Base-by-base conservation (phyloP, 1,140 invertebrate species). In the Colletes latitarsis region DNA sequence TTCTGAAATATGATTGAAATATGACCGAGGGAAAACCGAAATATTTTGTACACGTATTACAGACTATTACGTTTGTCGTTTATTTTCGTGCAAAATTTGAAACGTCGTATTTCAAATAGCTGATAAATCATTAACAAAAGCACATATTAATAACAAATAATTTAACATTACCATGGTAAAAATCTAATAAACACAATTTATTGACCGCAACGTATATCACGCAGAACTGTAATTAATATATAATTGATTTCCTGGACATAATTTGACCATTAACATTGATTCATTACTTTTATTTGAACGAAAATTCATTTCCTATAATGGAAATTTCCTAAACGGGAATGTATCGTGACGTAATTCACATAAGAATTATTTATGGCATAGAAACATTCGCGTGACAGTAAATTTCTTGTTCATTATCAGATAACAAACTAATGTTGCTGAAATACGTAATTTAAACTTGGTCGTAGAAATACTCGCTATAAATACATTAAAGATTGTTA, bases 281-380 rank as follows among this genome's bases (percentile, higher is more conserved):
- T 41, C 17, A 15, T 41, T 12, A 12, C 10, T 49, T 49, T 49
- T 12, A 49, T 10, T 3, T 0, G 8, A 49, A 49, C 49, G 10
- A 49, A 49, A 49, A 49, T 49, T 55, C 53, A 55, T 55, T n/a
- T 17, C 53, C 15, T n/a, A 55, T 4, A 55, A 15, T 55, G 30
- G 30, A 30, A 30, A 30, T 30, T 30, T 30, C 30, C 30, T 10
- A 0, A 6, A 17, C 41, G 30, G 41, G 41, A 41, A 63, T 63
- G 15, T 15, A 63, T 41, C 21, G 60, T 8, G 6, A 63, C 9
- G 9, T 46, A 41, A 66, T 12, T 19, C 39, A 15, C 17, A 4
- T 41, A 43, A 57, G 17, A 70, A 71, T 70, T 41, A 72, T 49
- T 62, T 30, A 30, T 72, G n/a, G 10, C 41, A 21, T 43, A 12